These are phyloP conservation scores for Phalloptychus januarius DNA, from an alignment of 2,797 vertebrate species.

Conservation along the genomic window DNA sequence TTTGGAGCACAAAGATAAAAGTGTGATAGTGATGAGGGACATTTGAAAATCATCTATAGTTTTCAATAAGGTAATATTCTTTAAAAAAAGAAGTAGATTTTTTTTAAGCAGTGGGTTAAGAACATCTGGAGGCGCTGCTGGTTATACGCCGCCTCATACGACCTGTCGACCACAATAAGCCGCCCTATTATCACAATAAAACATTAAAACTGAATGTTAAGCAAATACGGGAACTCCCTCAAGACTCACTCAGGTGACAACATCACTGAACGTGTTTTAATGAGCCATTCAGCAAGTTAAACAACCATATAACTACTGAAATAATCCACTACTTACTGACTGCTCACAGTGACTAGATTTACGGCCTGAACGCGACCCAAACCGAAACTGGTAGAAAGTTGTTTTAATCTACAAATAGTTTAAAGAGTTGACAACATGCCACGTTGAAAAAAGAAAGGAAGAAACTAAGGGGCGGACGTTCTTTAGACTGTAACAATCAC, in stretches of 20 bases:
- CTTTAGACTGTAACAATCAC: no score
- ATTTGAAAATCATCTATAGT: not conserved
- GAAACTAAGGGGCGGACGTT: no score
- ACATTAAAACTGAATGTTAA: not conserved
- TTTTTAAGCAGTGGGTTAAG: not conserved
- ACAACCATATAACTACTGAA: not conserved
- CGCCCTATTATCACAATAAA: not conserved
- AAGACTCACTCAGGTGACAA: not conserved
- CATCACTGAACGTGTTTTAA: not conserved
- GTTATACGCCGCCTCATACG: not conserved
- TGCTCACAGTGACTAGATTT: not conserved
- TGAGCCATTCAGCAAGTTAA: not conserved
- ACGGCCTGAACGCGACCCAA: no score
- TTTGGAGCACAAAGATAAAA: conserved; percentile 11
- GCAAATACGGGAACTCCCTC: not conserved
- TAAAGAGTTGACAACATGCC: no score
- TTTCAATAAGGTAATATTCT: not conserved
- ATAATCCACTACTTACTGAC: not conserved
- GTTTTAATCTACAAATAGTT: no score
- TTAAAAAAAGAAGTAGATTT: not conserved
- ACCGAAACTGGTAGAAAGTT: no score
- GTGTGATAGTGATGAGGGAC: conserved; percentile 4
- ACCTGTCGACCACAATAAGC: not conserved
- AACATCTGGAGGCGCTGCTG: not conserved
- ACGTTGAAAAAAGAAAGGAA: no score